phyloP scores from a whole-genome alignment of 2,888 invertebrate genomes.

The Odontocerum albicorne region DNA sequence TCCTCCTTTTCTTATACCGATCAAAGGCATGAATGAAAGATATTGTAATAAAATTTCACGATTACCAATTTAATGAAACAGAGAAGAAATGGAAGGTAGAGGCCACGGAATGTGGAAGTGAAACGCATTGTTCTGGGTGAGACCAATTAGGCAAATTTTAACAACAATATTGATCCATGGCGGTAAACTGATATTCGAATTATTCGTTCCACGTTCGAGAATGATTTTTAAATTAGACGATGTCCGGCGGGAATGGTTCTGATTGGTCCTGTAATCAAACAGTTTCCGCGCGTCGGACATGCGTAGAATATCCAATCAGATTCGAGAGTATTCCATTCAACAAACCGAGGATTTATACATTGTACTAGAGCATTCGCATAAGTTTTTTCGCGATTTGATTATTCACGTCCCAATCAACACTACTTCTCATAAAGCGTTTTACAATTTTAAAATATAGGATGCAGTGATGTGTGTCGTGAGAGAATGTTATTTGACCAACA shows the following conservation, averaged over 20 bases:
- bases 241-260: conserved; percentile 12
- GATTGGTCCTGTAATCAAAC: conserved; percentile 23
- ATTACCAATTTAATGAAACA: no score
- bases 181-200: conserved; percentile 11
- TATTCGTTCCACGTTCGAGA: conserved; percentile 28
- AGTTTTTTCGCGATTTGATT: background rate
- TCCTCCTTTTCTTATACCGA: no score
- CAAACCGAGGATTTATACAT: conserved; percentile 10
- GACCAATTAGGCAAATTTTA: conserved; percentile 32
- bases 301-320: conserved; percentile 22
- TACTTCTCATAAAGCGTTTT: no score
- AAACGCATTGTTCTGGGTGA: no score
- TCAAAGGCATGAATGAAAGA: no score
- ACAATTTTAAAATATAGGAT: no score
- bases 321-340: conserved; percentile 1
- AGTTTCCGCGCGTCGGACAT: conserved; percentile 13
- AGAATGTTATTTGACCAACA: no score
- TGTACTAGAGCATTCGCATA: background rate
- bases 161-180: conserved; percentile 15
- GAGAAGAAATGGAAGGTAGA: no score
- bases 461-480: no score
- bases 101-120: conserved; percentile 5
- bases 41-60: no score
- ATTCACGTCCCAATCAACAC: no score
- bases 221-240: conserved; percentile 29